phyloP scores from a whole-genome alignment of 2,113 vertebrate species.

The Panthera uncia region DNA sequence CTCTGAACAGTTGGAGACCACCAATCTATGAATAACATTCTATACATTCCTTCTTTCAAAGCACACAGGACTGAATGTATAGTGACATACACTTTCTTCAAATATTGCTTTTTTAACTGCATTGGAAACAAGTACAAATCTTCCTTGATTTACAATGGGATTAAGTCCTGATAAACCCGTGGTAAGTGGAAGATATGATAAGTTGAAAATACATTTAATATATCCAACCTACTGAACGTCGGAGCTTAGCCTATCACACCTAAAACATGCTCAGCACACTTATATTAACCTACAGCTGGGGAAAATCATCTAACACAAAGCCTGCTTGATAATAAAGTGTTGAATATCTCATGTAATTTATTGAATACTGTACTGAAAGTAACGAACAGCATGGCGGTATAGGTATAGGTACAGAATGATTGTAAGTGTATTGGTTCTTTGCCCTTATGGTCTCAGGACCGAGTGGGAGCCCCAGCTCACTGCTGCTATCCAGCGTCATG shows the following conservation, averaged over 20 bases:
- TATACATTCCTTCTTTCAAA: neutral
- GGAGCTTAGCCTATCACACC: neutral
- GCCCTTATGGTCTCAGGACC: neutral
- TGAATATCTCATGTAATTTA: neutral
- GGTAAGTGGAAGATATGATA: neutral
- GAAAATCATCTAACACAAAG: neutral
- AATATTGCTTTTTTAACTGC: neutral
- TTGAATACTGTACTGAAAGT: neutral
- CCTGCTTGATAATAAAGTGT: neutral
- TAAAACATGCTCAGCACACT: neutral
- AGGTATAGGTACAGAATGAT: neutral
- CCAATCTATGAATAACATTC: rapidly evolving
- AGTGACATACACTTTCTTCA: neutral
- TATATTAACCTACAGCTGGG: neutral
- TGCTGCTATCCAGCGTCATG: neutral
- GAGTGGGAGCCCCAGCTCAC: neutral
- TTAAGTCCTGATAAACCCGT: neutral
- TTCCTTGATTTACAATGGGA: neutral
- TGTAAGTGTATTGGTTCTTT: neutral
- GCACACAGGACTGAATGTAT: neutral
- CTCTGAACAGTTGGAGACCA: neutral
- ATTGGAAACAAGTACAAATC: neutral
- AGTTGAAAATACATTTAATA: neutral
- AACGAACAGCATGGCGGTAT: neutral
- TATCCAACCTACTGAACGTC: neutral